phyloP scores from a whole-genome alignment of 2,888 invertebrate species.

The Scrobipalpa costella region DNA sequence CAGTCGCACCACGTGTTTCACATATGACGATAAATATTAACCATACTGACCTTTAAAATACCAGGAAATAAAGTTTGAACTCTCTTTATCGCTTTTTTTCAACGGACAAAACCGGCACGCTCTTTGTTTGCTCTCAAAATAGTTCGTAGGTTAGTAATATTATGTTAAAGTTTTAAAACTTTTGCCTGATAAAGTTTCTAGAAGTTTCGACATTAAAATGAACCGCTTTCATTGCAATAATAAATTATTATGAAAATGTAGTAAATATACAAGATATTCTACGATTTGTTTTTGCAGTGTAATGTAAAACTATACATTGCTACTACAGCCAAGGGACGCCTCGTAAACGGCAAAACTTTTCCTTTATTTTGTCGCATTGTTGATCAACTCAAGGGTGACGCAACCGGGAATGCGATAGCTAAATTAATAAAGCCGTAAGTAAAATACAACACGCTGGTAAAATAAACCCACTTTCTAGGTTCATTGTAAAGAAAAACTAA shows the following conservation, averaged over 20 bases:
- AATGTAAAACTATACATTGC: neutral
- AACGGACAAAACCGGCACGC: neutral
- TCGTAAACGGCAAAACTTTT: constrained; percentile 16
- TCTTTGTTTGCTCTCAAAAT: constrained; percentile 1
- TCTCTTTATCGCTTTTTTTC: neutral
- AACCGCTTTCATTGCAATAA: too few species aligned
- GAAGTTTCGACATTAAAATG: too few species aligned
- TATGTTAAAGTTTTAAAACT: constrained; percentile 2
- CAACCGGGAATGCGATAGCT: constrained; percentile 8
- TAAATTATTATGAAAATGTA: too few species aligned
- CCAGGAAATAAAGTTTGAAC: constrained; percentile 17
- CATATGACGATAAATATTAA: neutral
- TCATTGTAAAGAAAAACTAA: neutral
- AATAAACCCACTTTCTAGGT: neutral
- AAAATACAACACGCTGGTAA: too few species aligned
- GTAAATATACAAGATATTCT: too few species aligned
- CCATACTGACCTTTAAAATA: constrained; percentile 14
- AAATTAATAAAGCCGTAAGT: neutral
- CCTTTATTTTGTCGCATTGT: constrained; percentile 25
- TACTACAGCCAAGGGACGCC: too few species aligned
- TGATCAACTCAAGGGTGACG: constrained; percentile 24
- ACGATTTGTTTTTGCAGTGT: too few species aligned
- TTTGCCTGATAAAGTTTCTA: too few species aligned
- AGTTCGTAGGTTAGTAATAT: constrained; percentile 6
- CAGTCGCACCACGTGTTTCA: neutral